These are phyloP conservation scores for Cyclopterus lumpus DNA, from an alignment of 2,797 vertebrate genomes.

Conservation along the genomic window DNA sequence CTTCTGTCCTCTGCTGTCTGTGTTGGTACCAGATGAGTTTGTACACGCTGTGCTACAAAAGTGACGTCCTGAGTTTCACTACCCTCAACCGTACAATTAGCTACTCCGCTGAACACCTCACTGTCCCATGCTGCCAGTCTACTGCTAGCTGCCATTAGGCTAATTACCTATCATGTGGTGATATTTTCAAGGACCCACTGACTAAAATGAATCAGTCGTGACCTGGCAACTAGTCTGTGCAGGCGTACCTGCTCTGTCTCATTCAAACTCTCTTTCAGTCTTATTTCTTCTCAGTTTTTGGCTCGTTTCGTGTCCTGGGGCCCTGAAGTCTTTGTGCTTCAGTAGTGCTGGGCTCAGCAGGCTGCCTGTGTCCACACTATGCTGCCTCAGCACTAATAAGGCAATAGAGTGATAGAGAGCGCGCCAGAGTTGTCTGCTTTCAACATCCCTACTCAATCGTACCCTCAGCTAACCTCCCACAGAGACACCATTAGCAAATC, in stretches of 20 bases:
- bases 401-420: conserved; percentile 78
- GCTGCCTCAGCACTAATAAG: conserved; percentile 86
- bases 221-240: conserved; percentile 31
- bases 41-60: neutral
- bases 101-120: neutral
- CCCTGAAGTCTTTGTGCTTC: conserved; percentile 80
- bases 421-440: conserved; percentile 76
- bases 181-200: neutral
- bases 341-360: conserved; percentile 85
- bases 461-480: conserved; percentile 71
- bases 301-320: conserved; percentile 65
- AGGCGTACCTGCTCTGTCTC: conserved; percentile 32
- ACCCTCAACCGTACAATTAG: neutral
- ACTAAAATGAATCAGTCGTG: conserved; percentile 34
- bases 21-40: neutral
- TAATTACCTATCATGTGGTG: neutral
- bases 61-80: neutral
- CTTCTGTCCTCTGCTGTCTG: neutral
- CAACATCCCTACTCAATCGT: conserved; percentile 73
- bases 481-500: conserved; percentile 73
- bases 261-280: conserved; percentile 41
- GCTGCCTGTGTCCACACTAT: conserved; percentile 78
- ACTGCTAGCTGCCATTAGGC: neutral
- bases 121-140: neutral
- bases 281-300: conserved; percentile 64